phyloP scores from a whole-genome alignment of 2,113 vertebrate species.

The Colinus virginianus region DNA sequence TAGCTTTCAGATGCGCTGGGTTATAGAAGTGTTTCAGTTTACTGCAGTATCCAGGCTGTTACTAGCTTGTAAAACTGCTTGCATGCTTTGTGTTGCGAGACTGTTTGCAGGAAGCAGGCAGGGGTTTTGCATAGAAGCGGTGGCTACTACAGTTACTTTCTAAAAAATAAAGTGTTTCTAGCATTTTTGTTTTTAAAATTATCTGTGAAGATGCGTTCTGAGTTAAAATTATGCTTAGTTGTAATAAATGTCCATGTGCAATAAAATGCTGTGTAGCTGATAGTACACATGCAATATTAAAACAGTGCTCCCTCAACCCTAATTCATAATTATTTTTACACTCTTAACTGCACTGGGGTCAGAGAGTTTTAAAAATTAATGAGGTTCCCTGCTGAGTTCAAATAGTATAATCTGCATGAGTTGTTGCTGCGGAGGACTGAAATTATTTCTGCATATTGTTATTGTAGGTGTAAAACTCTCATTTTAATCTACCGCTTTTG shows the following conservation, averaged over 20 bases:
- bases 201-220: not conserved
- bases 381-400: conserved; percentile 81
- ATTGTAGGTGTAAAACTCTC: conserved; percentile 55
- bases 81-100: conserved; percentile 73
- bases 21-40: conserved; percentile 50
- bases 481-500: conserved; percentile 10
- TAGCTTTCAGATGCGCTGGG: conserved; percentile 22
- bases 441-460: conserved; percentile 66
- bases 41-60: conserved; percentile 49
- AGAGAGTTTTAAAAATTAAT: conserved; percentile 86
- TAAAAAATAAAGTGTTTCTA: conserved; percentile 35
- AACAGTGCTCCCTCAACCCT: conserved; percentile 74
- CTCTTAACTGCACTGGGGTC: conserved; percentile 78
- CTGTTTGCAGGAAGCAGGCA: conserved; percentile 22
- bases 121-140: not conserved
- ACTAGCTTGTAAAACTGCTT: conserved; percentile 65
- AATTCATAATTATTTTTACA: conserved; percentile 84
- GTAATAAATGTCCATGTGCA: conserved; percentile 33
- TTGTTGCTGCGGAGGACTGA: conserved; percentile 67
- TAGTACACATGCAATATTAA: conserved; percentile 67
- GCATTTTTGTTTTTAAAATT: conserved; percentile 28
- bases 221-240: conserved; percentile 7
- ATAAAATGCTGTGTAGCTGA: conserved; percentile 53
- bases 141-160: conserved; percentile 45
- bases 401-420: conserved; percentile 73